Evolutionary conservation across 2,797 vertebrate genomes (phyloP).

Genomic region (Pseudomugil gertrudae): DNA sequence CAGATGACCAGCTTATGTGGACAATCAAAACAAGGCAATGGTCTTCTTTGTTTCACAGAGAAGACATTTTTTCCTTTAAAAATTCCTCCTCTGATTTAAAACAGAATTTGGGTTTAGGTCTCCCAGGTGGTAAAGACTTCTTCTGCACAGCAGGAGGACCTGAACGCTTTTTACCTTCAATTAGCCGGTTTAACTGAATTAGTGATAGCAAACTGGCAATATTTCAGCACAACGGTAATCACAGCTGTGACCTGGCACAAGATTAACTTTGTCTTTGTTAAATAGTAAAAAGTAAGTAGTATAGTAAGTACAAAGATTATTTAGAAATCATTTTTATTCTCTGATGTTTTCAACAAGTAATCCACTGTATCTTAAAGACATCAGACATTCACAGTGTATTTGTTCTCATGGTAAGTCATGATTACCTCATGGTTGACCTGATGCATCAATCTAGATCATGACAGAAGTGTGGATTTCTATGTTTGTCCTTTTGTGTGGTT

Average conservation of each 20-base stretch:
- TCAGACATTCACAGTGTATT: slow-evolving; percentile 9
- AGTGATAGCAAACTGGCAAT: too few relatives aligned
- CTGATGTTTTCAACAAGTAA: neutral
- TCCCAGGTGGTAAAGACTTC: slow-evolving; percentile 18
- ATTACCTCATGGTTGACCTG: slow-evolving; percentile 22
- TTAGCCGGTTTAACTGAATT: neutral
- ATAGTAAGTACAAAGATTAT: too few relatives aligned
- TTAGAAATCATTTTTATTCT: too few relatives aligned
- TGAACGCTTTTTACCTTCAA: slow-evolving; percentile 4
- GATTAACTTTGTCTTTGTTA: neutral
- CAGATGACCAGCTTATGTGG: neutral
- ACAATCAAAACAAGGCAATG: neutral
- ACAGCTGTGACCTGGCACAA: neutral
- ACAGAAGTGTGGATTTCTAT: slow-evolving; percentile 27
- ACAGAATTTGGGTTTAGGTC: slow-evolving; percentile 6
- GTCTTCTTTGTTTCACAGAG: too few relatives aligned
- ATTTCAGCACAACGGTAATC: too few relatives aligned
- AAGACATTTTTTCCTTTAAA: neutral
- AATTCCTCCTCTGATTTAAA: slow-evolving; percentile 10
- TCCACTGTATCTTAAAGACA: neutral
- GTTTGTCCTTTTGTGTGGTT: slow-evolving; percentile 12
- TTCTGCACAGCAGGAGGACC: slow-evolving; percentile 6
- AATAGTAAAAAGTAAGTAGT: too few relatives aligned
- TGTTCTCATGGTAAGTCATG: slow-evolving; percentile 36
- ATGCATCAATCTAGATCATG: neutral